Conservation (phyloP, 2,113 vertebrate species). For the Pseudorhombus dupliciocellatus region DNA sequence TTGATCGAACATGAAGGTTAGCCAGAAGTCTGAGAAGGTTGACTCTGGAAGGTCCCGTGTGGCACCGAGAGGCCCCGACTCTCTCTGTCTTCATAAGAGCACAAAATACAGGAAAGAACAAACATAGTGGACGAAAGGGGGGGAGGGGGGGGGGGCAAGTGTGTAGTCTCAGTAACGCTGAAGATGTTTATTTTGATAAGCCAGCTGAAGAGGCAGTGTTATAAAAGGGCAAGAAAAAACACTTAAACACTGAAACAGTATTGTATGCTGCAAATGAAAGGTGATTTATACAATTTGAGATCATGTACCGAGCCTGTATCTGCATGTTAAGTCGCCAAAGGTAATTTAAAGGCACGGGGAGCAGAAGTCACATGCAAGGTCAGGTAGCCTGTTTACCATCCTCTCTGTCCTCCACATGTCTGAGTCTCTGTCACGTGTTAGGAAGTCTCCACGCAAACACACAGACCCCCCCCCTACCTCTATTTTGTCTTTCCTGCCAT, state of each 20-base stretch:
- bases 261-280: neutral
- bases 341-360: constrained; percentile 75
- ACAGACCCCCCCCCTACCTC: constrained; percentile 14
- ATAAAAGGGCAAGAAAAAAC: neutral
- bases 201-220: constrained; percentile 22
- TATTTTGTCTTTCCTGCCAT: constrained; percentile 23
- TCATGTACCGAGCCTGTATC: neutral
- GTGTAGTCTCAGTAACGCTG: constrained; percentile 7
- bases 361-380: constrained; percentile 43
- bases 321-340: constrained; percentile 65
- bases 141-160: constrained; percentile 39
- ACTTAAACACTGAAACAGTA: neutral
- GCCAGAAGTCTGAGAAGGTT: constrained; percentile 71
- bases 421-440: constrained; percentile 35
- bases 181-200: constrained; percentile 49
- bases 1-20: constrained; percentile 80
- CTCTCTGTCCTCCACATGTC: constrained; percentile 64
- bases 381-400: constrained; percentile 53
- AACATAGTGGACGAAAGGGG: constrained; percentile 53
- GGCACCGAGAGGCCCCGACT: constrained; percentile 55
- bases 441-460: too few species aligned
- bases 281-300: neutral
- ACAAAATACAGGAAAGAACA: constrained; percentile 67
- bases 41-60: constrained; percentile 62
- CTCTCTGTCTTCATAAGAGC: constrained; percentile 53